Evolutionary conservation across 2,888 invertebrate genomes (phyloP).

Genomic region (Zootermopsis nevadensis): DNA sequence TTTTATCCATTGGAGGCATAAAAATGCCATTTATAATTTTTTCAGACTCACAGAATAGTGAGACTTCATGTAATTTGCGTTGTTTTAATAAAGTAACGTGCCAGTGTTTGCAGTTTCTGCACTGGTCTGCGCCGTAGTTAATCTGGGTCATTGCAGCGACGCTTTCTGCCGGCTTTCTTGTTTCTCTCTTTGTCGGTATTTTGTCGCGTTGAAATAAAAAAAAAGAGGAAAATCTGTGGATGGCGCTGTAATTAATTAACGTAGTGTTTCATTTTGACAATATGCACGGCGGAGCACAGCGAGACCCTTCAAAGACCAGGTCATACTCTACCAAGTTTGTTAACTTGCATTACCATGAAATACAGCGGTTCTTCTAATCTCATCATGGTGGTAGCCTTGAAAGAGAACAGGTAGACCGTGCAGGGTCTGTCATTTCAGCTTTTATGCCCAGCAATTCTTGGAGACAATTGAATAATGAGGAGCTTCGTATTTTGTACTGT

Average conservation of each 20-base stretch:
- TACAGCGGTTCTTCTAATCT: background rate
- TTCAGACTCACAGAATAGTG: no score
- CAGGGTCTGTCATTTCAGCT: no score
- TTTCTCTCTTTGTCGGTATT: conserved; percentile 1
- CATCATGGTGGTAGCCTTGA: background rate
- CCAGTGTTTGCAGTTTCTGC: background rate
- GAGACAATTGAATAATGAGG: no score
- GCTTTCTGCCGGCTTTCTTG: background rate
- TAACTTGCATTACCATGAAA: background rate
- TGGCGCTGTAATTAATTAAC: background rate
- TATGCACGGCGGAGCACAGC: background rate
- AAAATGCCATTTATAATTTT: no score
- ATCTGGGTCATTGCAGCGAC: background rate
- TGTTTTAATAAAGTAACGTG: no score
- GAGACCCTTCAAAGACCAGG: background rate
- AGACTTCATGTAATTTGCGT: no score
- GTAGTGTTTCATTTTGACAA: background rate
- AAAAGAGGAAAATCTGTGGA: background rate
- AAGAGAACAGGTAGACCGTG: background rate
- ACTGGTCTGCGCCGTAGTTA: background rate
- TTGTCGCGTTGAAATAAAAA: background rate
- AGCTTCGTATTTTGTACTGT: no score
- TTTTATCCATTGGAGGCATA: no score
- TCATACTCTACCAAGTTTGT: background rate
- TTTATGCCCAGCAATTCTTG: no score